Conservation (phyloP, 2,797 vertebrate genomes). For the Myotis findleyi region DNA sequence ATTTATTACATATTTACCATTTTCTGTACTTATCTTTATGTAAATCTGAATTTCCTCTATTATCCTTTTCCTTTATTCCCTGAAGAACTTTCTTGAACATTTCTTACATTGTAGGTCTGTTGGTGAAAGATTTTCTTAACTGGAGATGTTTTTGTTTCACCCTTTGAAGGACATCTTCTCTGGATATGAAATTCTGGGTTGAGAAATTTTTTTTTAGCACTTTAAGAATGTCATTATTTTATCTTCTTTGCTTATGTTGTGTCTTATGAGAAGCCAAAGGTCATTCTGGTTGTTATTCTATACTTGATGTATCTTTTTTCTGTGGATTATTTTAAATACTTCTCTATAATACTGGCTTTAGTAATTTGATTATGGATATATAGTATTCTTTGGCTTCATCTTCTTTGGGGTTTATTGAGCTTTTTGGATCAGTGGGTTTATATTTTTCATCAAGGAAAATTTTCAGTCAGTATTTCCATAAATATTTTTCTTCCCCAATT, state of each 20-base stretch:
- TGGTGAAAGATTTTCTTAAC: background rate
- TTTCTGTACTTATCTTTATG: background rate
- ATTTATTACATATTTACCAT: background rate
- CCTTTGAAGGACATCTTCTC: background rate
- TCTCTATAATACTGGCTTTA: background rate
- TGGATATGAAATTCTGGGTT: constrained; percentile 15
- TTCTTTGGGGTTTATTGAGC: background rate
- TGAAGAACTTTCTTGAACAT: constrained; percentile 21
- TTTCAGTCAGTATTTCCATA: background rate
- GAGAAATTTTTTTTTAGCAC: background rate
- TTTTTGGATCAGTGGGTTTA: background rate
- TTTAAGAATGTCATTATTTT: constrained; percentile 16
- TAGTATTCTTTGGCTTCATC: background rate
- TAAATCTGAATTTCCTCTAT: constrained; percentile 14
- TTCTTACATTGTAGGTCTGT: background rate
- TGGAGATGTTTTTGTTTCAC: constrained; percentile 10
- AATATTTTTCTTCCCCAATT: background rate
- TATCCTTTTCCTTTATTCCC: constrained; percentile 1
- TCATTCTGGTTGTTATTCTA: background rate
- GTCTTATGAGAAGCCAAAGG: background rate
- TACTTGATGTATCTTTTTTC: background rate
- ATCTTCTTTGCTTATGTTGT: background rate
- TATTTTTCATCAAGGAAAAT: constrained; percentile 16
- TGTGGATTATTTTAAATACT: background rate
- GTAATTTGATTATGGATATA: background rate